Evolutionary conservation across 2,797 vertebrate genomes (phyloP).

Genomic region (Manis javanica): DNA sequence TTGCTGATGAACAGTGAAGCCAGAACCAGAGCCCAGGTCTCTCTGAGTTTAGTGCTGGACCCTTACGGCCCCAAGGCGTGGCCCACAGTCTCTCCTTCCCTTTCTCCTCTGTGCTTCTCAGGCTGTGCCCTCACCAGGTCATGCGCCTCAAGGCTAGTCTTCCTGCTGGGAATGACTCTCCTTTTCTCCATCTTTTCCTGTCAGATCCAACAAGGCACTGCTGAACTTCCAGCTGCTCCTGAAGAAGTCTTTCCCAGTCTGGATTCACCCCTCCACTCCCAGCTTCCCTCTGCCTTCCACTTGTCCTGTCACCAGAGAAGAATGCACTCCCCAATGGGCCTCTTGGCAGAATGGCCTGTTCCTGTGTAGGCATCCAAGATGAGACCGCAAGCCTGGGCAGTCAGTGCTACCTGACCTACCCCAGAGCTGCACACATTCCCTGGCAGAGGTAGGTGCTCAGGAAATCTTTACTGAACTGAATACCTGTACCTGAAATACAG

Average conservation of each 20-base stretch:
- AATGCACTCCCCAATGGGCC: background rate
- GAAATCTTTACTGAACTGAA: background rate
- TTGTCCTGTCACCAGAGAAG: background rate
- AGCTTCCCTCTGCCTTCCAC: background rate
- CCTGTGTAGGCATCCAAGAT: background rate
- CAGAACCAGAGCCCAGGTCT: background rate
- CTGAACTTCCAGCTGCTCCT: background rate
- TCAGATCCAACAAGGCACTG: background rate
- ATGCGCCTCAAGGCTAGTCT: background rate
- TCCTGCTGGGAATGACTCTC: background rate
- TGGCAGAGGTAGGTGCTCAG: background rate
- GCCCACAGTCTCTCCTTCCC: background rate
- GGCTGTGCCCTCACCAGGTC: background rate
- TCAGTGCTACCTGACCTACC: background rate
- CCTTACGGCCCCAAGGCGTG: too few relatives aligned
- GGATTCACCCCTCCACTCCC: background rate
- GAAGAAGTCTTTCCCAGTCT: background rate
- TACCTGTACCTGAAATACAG: background rate
- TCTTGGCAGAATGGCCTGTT: background rate
- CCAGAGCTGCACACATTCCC: background rate
- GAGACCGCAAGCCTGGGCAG: background rate
- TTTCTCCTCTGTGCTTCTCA: background rate
- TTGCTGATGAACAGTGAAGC: background rate
- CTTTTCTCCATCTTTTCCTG: background rate
- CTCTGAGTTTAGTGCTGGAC: background rate